These are phyloP conservation scores for Ptilonorhynchus violaceus DNA, from an alignment of 2,113 vertebrate species.

Conservation along the genomic window DNA sequence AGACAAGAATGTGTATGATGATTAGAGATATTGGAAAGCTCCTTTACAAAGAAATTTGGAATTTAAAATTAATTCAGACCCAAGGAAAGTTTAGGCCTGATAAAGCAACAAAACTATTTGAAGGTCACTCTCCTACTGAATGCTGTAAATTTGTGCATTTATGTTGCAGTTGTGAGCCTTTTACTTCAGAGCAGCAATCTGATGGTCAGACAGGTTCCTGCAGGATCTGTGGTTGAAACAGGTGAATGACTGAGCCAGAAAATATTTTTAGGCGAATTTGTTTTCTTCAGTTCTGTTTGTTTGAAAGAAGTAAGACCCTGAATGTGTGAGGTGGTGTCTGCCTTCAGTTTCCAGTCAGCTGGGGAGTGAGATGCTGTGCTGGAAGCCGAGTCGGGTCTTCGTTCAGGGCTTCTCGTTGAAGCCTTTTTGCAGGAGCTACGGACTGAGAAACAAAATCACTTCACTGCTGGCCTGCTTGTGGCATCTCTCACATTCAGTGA, in stretches of 20 bases:
- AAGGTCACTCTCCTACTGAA: background rate
- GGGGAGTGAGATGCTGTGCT: background rate
- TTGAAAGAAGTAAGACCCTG: background rate
- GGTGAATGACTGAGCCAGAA: background rate
- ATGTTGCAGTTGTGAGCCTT: background rate
- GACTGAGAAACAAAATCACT: background rate
- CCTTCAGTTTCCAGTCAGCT: background rate
- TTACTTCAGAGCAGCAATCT: background rate
- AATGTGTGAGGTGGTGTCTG: background rate
- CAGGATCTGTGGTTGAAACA: background rate
- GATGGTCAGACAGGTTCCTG: background rate
- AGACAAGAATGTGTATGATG: background rate
- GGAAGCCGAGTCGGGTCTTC: background rate
- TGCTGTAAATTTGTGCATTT: background rate
- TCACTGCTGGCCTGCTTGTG: background rate
- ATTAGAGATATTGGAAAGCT: background rate
- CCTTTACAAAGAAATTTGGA: background rate
- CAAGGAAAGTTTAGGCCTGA: background rate
- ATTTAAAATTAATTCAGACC: background rate
- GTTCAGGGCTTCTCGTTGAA: background rate
- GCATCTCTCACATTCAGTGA: slow-evolving; percentile 10
- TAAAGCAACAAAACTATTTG: background rate
- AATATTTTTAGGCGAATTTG: background rate
- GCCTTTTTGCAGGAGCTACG: background rate
- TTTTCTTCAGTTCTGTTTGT: background rate